Base-by-base conservation (phyloP, 2,113 vertebrate genomes). In the Pyrgilauda ruficollis region DNA sequence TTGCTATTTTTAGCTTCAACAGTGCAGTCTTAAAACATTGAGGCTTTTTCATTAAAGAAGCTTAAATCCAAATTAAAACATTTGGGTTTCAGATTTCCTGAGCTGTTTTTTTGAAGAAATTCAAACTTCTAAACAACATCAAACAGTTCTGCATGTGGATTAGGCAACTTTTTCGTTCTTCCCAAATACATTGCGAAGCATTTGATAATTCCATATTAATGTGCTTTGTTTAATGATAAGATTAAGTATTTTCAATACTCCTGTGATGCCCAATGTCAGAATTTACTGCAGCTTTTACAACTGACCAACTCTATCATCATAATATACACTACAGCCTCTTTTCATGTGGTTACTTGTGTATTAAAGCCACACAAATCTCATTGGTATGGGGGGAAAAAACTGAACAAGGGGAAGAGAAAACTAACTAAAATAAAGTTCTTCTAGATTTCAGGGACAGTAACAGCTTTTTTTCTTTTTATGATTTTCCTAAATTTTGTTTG, bases 21-120 rank as follows among this genome's bases (percentile, higher is more conserved):
- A 41, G 7, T 17, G 2, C 84, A 21, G 47, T 84, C 89, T 67
- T 58, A 58, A 74, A 92, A 86, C 15, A 18, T 3, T 7, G 7
- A 47, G 14, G 23, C 4, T 59, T 93, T 81, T 87, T 72, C 28
- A 89, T 87, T 89, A 89, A 69, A 81, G 62, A 73, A 80, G 19
- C 53, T 62, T 53, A 89, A 84, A 93, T 67, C 27, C 61, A 84
- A 87, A 87, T 75, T 49, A 93, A 89, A 91, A 84, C 62, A 91
- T 64, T 77, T 84, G 81, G 64, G 87, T 84, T 91, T 93, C 74
- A 81, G 61, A 66, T 81, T 91, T 91, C 56, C 43, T 66, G 47
- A 91, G 31, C 50, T 59, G 20, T 37, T 87, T 84, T 68, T 84
- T 50, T 43, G 67, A 84, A 93, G 61, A 26, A 85, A 94, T 73